These are phyloP conservation scores for Gari tellinella DNA, from an alignment of 2,888 invertebrate genomes.

Conservation along the genomic window DNA sequence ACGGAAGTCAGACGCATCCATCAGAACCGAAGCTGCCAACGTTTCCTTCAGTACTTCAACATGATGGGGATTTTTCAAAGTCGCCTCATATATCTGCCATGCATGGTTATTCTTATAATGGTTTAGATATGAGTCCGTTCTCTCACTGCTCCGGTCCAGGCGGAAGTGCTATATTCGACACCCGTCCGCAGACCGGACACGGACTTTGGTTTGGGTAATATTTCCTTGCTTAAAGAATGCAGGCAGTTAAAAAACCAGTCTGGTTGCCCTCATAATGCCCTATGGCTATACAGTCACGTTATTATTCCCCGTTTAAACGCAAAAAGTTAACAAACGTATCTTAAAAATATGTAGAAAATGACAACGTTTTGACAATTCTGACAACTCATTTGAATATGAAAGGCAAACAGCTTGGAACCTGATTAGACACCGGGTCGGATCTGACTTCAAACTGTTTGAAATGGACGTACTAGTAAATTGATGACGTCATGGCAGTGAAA, in stretches of 20 bases:
- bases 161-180: slow-evolving; percentile 8
- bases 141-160: slow-evolving; percentile 5
- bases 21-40: not conserved
- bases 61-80: not conserved
- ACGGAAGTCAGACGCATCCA: not conserved
- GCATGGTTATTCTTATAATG: slow-evolving; percentile 1
- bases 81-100: not conserved
- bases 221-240: slow-evolving; percentile 5
- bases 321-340: too few relatives aligned
- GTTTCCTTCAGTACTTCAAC: not conserved
- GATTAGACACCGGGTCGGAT: too few relatives aligned
- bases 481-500: too few relatives aligned
- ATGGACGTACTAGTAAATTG: too few relatives aligned
- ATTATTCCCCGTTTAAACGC: too few relatives aligned
- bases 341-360: too few relatives aligned
- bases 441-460: too few relatives aligned
- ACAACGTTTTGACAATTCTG: too few relatives aligned
- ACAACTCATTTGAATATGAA: too few relatives aligned
- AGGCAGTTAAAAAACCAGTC: not conserved
- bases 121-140: slow-evolving; percentile 1
- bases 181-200: slow-evolving; percentile 11
- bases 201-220: slow-evolving; percentile 27
- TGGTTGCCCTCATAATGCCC: too few relatives aligned
- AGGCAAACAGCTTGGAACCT: too few relatives aligned
- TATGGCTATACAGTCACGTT: too few relatives aligned